Conservation (phyloP, 2,113 vertebrate genomes). For the Osmerus eperlanus region DNA sequence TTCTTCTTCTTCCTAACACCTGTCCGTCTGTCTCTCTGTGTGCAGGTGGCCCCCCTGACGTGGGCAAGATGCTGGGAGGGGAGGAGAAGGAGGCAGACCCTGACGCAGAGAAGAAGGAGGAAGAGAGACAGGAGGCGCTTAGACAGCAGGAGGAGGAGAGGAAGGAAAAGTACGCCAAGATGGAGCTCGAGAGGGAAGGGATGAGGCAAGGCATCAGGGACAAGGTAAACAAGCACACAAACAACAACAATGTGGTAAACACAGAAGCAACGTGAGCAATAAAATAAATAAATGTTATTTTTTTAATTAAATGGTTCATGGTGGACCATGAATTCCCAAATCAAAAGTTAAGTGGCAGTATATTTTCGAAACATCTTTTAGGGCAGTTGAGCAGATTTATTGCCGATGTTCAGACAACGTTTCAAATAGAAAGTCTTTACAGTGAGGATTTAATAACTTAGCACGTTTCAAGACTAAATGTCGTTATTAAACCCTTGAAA, state of each 20-base stretch:
- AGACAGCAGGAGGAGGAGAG: constrained; percentile 97
- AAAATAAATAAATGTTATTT: too few species aligned
- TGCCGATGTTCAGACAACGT: too few species aligned
- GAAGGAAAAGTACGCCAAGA: constrained; percentile 94
- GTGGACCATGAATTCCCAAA: too few species aligned
- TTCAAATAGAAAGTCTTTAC: too few species aligned
- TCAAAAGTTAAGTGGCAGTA: too few species aligned
- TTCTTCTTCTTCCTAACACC: constrained; percentile 16
- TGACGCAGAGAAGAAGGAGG: constrained; percentile 94
- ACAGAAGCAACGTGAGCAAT: too few species aligned
- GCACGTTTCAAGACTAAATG: too few species aligned
- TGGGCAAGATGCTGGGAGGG: constrained; percentile 97
- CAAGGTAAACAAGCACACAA: constrained; percentile 75
- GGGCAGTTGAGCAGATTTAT: too few species aligned
- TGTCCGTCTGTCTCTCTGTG: neutral
- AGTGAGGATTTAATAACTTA: too few species aligned
- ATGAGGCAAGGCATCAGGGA: constrained; percentile 97
- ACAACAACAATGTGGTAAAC: neutral
- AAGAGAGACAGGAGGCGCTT: constrained; percentile 92
- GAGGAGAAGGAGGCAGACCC: constrained; percentile 98
- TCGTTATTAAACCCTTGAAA: too few species aligned
- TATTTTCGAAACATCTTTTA: too few species aligned
- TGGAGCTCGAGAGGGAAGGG: constrained; percentile 95
- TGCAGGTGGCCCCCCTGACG: constrained; percentile 89
- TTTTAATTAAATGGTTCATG: too few species aligned